phyloP scores from a whole-genome alignment of 2,888 invertebrate genomes.

The Odontocolon sp. region DNA sequence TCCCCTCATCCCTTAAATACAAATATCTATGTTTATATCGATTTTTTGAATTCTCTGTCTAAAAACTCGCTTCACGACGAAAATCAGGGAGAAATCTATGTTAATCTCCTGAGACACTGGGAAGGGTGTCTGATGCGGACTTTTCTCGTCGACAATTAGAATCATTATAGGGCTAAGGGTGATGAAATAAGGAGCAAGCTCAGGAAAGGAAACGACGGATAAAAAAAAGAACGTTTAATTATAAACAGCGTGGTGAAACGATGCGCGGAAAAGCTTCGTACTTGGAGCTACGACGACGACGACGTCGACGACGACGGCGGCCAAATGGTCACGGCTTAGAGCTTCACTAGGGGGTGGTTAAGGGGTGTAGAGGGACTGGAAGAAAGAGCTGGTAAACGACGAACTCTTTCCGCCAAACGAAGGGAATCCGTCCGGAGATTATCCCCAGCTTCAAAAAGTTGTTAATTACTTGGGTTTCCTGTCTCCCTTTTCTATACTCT shows the following conservation, averaged over 20 bases:
- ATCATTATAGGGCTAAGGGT: conserved; percentile 76
- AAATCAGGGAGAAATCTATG: conserved; percentile 39
- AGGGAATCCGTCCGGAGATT: conserved; percentile 81
- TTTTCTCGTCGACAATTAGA: conserved; percentile 76
- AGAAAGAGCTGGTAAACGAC: conserved; percentile 58
- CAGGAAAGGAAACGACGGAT: conserved; percentile 41
- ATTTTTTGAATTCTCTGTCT: too few species aligned
- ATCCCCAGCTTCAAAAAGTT: conserved; percentile 81
- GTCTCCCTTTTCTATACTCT: conserved; percentile 57
- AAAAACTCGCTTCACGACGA: conserved; percentile 33
- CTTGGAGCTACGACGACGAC: conserved; percentile 65
- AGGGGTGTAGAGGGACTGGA: conserved; percentile 3
- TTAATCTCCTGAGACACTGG: conserved; percentile 38
- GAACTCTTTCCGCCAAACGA: conserved; percentile 80
- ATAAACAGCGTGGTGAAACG: conserved; percentile 76
- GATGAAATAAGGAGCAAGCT: conserved; percentile 58
- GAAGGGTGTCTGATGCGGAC: conserved; percentile 42
- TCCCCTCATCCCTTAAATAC: conserved; percentile 1
- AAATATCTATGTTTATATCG: too few species aligned
- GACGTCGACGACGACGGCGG: conserved; percentile 70
- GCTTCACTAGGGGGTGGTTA: conserved; percentile 60
- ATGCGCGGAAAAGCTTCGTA: too few species aligned
- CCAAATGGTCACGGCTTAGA: conserved; percentile 80
- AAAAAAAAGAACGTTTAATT: conserved; percentile 77
- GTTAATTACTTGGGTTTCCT: conserved; percentile 81